phyloP scores from a whole-genome alignment of 1,140 invertebrate genomes.

The Mycetomoellerius zeteki region DNA sequence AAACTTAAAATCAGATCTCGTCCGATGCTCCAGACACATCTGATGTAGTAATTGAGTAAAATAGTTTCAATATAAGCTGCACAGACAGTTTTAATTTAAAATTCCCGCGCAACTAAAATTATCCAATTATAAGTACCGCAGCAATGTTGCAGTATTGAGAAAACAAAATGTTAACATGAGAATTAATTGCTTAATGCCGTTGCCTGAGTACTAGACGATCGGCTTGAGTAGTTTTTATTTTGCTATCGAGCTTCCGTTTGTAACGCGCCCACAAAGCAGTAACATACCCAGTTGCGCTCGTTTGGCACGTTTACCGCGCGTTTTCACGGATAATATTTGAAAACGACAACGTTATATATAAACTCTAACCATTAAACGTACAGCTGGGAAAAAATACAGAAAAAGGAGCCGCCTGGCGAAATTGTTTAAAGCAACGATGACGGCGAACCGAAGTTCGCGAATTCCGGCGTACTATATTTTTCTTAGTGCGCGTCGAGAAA shows the following conservation, averaged over 20 bases:
- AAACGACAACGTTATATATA: neutral
- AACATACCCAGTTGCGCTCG: constrained; percentile 22
- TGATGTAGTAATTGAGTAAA: neutral
- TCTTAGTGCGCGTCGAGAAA: constrained; percentile 48
- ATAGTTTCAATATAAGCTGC: neutral
- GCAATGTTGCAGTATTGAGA: neutral
- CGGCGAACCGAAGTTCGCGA: neutral
- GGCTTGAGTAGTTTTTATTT: constrained; percentile 38
- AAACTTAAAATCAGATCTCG: neutral
- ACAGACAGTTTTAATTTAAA: neutral
- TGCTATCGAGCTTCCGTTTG: constrained; percentile 17
- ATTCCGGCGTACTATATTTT: constrained; percentile 41
- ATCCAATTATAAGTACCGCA: neutral
- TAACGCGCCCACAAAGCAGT: constrained; percentile 7
- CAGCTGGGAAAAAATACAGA: neutral
- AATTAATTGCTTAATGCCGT: constrained; percentile 11
- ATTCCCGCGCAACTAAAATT: neutral
- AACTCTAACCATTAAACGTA: neutral
- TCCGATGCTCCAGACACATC: no score
- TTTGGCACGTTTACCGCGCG: constrained; percentile 8
- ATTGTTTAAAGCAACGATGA: constrained; percentile 19
- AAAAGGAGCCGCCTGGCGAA: neutral
- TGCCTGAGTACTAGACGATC: neutral
- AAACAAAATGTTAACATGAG: constrained; percentile 15
- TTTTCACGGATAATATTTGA: constrained; percentile 48